Percentiles rank a stretch among this genome's conserved stretches.
Conservation (phyloP, 2,113 vertebrate genomes). For the Puntigrus tetrazona region DNA sequence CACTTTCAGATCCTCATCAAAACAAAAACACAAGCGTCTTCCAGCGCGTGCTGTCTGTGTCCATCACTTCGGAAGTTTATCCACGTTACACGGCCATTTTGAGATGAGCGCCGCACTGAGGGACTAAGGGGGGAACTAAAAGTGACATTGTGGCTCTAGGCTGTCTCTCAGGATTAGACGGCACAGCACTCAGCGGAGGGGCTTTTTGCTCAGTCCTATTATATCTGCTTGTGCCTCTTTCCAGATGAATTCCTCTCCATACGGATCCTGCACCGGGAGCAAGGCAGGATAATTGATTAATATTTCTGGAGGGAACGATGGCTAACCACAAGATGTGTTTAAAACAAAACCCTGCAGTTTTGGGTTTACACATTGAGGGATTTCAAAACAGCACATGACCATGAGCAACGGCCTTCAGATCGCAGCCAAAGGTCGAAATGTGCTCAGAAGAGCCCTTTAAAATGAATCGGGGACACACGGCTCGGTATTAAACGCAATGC, state of each 20-base stretch:
- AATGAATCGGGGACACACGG: not conserved
- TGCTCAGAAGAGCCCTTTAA: not conserved
- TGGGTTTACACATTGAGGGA: slow-evolving; percentile 41
- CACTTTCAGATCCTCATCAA: not conserved
- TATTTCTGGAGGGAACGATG: slow-evolving; percentile 82
- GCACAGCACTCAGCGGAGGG: slow-evolving; percentile 77
- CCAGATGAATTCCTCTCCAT: slow-evolving; percentile 80
- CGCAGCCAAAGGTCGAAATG: slow-evolving; percentile 35
- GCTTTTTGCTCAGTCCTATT: slow-evolving; percentile 75
- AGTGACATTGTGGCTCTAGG: slow-evolving; percentile 79
- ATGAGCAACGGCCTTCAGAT: slow-evolving; percentile 46
- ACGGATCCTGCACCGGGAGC: slow-evolving; percentile 68
- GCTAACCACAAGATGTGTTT: slow-evolving; percentile 71
- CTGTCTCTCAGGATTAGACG: slow-evolving; percentile 80
- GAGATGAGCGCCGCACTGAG: slow-evolving; percentile 67
- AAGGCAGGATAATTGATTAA: slow-evolving; percentile 80
- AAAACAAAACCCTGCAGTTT: slow-evolving; percentile 59
- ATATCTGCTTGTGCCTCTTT: slow-evolving; percentile 79
- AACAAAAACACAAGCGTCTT: slow-evolving; percentile 37
- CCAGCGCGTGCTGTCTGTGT: slow-evolving; percentile 52
- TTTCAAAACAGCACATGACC: slow-evolving; percentile 42
- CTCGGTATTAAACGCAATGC: not conserved
- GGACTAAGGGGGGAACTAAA: slow-evolving; percentile 73
- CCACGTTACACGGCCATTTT: slow-evolving; percentile 71
- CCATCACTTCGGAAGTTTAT: slow-evolving; percentile 66